Percentiles rank a stretch among this genome's conserved stretches.
Conservation (phyloP, 1,140 invertebrate species). For the Halotydeus destructor region DNA sequence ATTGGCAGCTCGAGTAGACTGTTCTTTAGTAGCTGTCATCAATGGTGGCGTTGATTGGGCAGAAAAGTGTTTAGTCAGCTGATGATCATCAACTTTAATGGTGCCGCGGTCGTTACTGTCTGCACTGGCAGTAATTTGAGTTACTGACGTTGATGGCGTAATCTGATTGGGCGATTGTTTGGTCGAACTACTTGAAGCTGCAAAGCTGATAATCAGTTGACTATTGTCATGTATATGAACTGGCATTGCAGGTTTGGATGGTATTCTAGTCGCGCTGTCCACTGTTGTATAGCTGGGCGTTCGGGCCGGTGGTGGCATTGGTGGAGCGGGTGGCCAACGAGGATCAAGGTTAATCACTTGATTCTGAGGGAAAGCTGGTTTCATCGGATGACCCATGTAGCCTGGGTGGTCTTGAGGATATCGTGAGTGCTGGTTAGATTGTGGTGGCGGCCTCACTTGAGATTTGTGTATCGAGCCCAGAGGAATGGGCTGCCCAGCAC, state of each 20-base stretch:
- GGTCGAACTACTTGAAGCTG: background rate
- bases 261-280: no score
- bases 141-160: background rate
- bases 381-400: no score
- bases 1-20: background rate
- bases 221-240: background rate
- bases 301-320: slow-evolving; percentile 1
- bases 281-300: no score
- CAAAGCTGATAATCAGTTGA: background rate
- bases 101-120: background rate
- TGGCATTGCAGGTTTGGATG: background rate
- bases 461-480: no score
- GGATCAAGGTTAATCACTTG: background rate
- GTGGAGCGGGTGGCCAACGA: background rate
- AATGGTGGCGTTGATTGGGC: background rate
- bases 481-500: no score
- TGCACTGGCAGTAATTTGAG: background rate
- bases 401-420: no score
- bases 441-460: no score
- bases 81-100: background rate
- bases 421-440: no score
- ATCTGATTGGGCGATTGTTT: background rate
- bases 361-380: background rate
- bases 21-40: background rate
- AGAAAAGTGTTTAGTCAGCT: background rate